Percentiles rank a stretch among this genome's conserved stretches.
These are phyloP conservation scores for Conomelus anceps DNA, from an alignment of 2,888 invertebrate genomes.

Conservation along the genomic window DNA sequence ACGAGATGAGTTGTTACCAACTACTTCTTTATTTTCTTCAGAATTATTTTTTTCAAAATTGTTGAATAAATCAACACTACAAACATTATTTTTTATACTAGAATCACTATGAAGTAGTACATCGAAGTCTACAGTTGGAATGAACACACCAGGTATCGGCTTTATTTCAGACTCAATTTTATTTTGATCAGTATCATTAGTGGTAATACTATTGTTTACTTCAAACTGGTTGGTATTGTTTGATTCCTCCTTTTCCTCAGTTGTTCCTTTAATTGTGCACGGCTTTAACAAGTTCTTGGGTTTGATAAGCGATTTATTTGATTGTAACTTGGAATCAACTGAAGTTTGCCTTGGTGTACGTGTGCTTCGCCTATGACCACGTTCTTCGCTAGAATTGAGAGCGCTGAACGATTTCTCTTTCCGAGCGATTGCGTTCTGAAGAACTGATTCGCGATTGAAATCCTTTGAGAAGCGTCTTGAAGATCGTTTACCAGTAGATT, in stretches of 20 bases:
- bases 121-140: not conserved
- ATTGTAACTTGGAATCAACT: not conserved
- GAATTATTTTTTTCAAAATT: too few species aligned
- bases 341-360: slow-evolving; percentile 23
- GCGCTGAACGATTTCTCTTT: slow-evolving; percentile 61
- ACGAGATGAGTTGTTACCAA: not conserved
- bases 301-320: not conserved
- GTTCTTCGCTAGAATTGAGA: slow-evolving; percentile 42
- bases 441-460: slow-evolving; percentile 50
- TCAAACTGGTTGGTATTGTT: slow-evolving; percentile 3
- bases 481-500: slow-evolving; percentile 47
- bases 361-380: slow-evolving; percentile 42
- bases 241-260: slow-evolving; percentile 8
- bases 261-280: not conserved
- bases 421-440: slow-evolving; percentile 63
- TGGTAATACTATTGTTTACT: slow-evolving; percentile 2
- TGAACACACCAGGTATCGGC: not conserved
- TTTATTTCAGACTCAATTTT: not conserved
- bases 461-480: slow-evolving; percentile 58
- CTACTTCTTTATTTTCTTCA: not conserved
- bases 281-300: not conserved
- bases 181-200: not conserved
- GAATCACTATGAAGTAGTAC: not conserved
- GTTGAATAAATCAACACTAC: not conserved
- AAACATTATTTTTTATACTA: not conserved